Evolutionary conservation across 2,113 vertebrate species (phyloP), one percentile per base, ranked within the genome.

Genomic region (Poeciliopsis retropinna): DNA sequence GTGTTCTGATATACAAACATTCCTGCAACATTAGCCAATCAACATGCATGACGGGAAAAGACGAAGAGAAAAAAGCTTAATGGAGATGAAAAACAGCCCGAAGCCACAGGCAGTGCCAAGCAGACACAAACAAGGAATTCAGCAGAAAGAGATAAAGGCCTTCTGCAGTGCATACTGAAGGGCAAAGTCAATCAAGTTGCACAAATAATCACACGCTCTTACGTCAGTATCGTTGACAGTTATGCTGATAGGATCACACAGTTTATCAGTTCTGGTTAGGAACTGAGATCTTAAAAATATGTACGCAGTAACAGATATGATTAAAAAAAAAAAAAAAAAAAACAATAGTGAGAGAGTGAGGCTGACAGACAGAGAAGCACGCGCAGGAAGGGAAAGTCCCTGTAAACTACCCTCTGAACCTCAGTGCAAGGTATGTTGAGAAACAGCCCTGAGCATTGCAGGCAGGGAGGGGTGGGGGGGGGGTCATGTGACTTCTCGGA

Each of bases 401-500:
- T 66, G 44, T 64, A 81, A 89, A 93, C 89, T 91, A 94, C 94
- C 92, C 90, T 89, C 64, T 87, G 82, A 94, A 93, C 91, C 86
- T 90, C 89, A 92, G 85, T 37, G 60, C 79, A 91, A 92, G 86
- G 90, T 94, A 93, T 92, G 91, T 93, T 94, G 90, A 91, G 94
- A 94, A 94, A 95, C 90, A 93, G 89, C 83, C 70, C 82, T 79
- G 67, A 87, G 85, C 82, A 67, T 65, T 60, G 62, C 68, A 76
- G 62, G 70, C 31, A 28, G 65, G 44, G 44, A 47, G 44, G 44
- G 41, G 12, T 65, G 70, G 70, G 64, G 79, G 39, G 47, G 22
- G 2, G 34, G 91, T 94, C 94, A 95, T 94, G 94, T 95, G 94
- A 95, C 91, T 95, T 95, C 93, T 94, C 91, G 88, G 92, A 95